phyloP scores from a whole-genome alignment of 2,888 invertebrate genomes.

The Eupithecia exiguata region DNA sequence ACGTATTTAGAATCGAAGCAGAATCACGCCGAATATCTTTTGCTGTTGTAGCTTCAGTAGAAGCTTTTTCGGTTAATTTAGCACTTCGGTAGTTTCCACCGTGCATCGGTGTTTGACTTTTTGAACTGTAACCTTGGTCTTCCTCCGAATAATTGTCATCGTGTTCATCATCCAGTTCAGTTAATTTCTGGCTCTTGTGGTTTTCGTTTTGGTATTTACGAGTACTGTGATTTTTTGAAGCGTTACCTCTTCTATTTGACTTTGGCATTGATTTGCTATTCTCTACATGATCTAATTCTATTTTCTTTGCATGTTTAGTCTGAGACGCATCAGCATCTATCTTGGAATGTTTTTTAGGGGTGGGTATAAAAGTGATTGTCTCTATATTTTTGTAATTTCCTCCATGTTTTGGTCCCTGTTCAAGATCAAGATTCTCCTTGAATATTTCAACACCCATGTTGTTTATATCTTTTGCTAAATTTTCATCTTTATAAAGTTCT shows the following conservation, averaged over 20 bases:
- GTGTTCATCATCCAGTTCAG: constrained; percentile 62
- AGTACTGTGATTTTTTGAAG: constrained; percentile 51
- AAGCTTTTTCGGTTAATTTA: constrained; percentile 54
- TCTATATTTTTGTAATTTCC: constrained; percentile 73
- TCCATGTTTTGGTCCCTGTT: constrained; percentile 72
- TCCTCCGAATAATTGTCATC: constrained; percentile 52
- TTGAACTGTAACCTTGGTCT: constrained; percentile 51
- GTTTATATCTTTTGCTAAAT: constrained; percentile 73
- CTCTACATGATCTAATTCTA: constrained; percentile 51
- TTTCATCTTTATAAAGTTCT: constrained; percentile 73
- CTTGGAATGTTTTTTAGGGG: constrained; percentile 24
- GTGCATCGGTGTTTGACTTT: constrained; percentile 61
- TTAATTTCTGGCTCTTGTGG: constrained; percentile 60
- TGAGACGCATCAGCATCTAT: constrained; percentile 64
- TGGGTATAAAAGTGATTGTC: constrained; percentile 32
- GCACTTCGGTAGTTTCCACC: constrained; percentile 78
- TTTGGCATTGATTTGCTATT: constrained; percentile 39
- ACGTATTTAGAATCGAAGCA: constrained; percentile 68
- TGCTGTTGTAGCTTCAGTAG: constrained; percentile 44
- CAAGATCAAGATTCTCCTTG: constrained; percentile 63
- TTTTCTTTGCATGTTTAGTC: constrained; percentile 58
- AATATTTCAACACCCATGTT: constrained; percentile 77
- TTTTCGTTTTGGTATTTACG: constrained; percentile 35
- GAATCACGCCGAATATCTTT: constrained; percentile 58
- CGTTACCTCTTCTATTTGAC: constrained; percentile 52